Evolutionary conservation across 2,797 vertebrate genomes (phyloP).

Genomic region (Megaceryle alcyon): DNA sequence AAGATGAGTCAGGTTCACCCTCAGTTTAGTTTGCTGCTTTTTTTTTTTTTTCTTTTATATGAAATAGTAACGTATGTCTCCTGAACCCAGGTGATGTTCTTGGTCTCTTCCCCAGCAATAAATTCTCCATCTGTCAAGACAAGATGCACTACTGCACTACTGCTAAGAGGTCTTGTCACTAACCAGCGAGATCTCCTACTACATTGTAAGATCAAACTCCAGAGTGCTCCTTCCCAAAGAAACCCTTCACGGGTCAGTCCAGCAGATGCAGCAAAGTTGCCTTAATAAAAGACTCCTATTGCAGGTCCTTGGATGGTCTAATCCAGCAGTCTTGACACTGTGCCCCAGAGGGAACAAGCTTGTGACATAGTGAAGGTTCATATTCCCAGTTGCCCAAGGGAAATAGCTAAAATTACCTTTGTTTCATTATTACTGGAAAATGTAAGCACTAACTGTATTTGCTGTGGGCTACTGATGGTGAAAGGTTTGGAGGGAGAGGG

Average conservation of each 20-base stretch:
- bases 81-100: not conserved
- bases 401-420: constrained; percentile 33
- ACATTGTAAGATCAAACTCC: not conserved
- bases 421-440: not conserved
- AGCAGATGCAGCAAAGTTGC: not conserved
- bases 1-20: not conserved
- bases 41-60: not conserved
- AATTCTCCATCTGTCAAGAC: not conserved
- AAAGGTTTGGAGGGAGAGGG: not conserved
- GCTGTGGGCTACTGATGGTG: not conserved
- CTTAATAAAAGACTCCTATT: not conserved
- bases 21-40: not conserved
- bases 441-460: not conserved
- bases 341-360: not conserved
- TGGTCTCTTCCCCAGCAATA: not conserved
- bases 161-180: not conserved
- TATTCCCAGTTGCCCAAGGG: not conserved
- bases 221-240: not conserved
- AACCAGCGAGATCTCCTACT: not conserved
- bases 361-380: not conserved
- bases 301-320: not conserved
- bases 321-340: not conserved
- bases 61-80: not conserved
- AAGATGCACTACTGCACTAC: not conserved
- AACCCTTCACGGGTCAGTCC: not conserved